Percentiles rank a stretch among this genome's conserved stretches.
These are phyloP conservation scores for Sericinus montela DNA, from an alignment of 2,888 invertebrate genomes.

Conservation along the genomic window DNA sequence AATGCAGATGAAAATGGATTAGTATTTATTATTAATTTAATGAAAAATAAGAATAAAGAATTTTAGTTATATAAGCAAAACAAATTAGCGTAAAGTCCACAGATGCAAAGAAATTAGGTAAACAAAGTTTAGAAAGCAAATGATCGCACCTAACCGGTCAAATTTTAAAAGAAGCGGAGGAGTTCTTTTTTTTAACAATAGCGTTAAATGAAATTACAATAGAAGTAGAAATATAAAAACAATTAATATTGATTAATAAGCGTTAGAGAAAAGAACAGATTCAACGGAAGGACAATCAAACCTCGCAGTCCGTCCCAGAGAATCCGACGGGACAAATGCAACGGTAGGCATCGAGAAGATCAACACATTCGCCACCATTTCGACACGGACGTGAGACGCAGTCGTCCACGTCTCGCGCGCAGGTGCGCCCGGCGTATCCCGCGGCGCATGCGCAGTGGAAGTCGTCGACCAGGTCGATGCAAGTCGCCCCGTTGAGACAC, in stretches of 20 bases:
- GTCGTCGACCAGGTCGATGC: slow-evolving; percentile 94
- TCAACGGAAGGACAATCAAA: slow-evolving; percentile 44
- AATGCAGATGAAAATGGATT: slow-evolving; percentile 35
- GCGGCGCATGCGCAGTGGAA: slow-evolving; percentile 94
- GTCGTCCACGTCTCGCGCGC: slow-evolving; percentile 92
- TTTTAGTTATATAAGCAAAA: too few relatives aligned
- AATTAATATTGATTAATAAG: too few relatives aligned
- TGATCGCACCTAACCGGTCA: too few relatives aligned
- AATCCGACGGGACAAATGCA: slow-evolving; percentile 95
- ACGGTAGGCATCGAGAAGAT: slow-evolving; percentile 90
- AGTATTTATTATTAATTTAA: background rate
- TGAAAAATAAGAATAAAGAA: too few relatives aligned
- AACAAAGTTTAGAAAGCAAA: too few relatives aligned
- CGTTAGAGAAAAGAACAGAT: background rate
- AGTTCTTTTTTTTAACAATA: too few relatives aligned
- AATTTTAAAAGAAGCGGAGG: too few relatives aligned
- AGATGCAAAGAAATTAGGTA: too few relatives aligned
- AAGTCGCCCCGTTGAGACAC: slow-evolving; percentile 93
- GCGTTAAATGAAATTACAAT: too few relatives aligned
- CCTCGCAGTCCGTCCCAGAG: slow-evolving; percentile 93
- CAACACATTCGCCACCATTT: slow-evolving; percentile 94
- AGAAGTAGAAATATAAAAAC: too few relatives aligned
- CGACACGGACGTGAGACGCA: slow-evolving; percentile 92
- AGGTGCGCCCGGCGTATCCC: slow-evolving; percentile 89
- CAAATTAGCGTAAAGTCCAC: too few relatives aligned